Evolutionary conservation across 2,113 vertebrate genomes (phyloP), one percentile per base, ranked within the genome.

Genomic region (Neogobius melanostomus): DNA sequence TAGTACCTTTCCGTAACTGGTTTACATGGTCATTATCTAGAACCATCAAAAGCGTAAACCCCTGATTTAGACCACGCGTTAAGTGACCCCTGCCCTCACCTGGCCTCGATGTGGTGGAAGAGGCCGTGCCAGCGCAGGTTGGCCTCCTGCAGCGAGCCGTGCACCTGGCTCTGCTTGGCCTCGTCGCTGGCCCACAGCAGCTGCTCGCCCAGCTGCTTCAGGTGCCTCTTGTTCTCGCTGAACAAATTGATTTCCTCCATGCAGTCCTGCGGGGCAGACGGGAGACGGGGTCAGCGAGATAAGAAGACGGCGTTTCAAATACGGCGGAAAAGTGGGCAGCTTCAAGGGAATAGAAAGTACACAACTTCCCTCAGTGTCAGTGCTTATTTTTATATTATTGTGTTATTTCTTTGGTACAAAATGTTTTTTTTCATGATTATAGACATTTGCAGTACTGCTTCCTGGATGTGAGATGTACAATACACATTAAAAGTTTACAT

Each of bases 171-270:
- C 44, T 94, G 93, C 88, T 93, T 90, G 21, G 91, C 88, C 76
- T 91, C 87, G 71, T 90, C 95, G 61, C 96, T 96, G 81, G 95
- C 93, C 45, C 92, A 80, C 56, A 97, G 93, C 64, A 99, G 80
- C 87, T 96, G 94, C 68, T 98, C 94, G 0, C 96, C 96, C 90
- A 99, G 93, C 75, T 95, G 94, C 83, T 95, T 95, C 82, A 99
- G 88, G 57, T 94, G 94, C 65, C 92, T 91, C 86, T 98, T 97
- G 82, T 95, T 97, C 89, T 97, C 95, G 65, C 94, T 95, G 84
- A 97, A 97, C 75, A 95, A 68, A 85, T 95, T 95, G 75, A 99
- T 98, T 89, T 99, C 98, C 87, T 97, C 96, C 95, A 96, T 95
- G 86, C 95, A 99, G 85, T 99, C 97, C 98, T 99, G 86, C 43